Conservation (phyloP, 2,113 vertebrate genomes). For the Aldabrachelys gigantea region DNA sequence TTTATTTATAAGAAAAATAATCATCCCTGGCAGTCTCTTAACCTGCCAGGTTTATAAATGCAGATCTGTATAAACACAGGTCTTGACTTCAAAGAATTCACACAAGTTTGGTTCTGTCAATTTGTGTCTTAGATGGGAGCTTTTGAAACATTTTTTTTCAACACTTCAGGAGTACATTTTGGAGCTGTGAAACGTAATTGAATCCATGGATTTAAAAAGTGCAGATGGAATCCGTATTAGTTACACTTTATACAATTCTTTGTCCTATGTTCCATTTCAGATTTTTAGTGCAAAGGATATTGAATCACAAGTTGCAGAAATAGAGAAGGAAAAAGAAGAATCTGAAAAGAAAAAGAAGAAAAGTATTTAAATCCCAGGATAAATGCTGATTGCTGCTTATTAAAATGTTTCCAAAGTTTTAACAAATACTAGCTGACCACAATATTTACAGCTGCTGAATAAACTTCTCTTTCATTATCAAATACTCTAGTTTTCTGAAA, state of each 20-base stretch:
- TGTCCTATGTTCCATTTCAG: constrained; percentile 53
- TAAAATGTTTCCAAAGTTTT: constrained; percentile 7
- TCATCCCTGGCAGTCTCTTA: not conserved
- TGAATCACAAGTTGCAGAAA: constrained; percentile 83
- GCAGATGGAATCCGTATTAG: not conserved
- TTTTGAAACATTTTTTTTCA: not conserved
- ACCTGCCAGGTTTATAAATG: not conserved
- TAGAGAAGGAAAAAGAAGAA: constrained; percentile 84
- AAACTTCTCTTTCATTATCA: not conserved
- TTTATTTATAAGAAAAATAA: fast-evolving
- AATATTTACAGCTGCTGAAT: not conserved
- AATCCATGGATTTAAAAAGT: not conserved
- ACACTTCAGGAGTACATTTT: not conserved
- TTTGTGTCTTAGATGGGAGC: not conserved
- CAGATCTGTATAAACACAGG: not conserved
- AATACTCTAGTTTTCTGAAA: not conserved
- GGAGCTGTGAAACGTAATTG: not conserved
- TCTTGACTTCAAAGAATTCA: not conserved
- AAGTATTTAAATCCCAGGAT: not conserved
- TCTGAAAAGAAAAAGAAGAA: constrained; percentile 87
- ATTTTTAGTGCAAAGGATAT: constrained; percentile 85
- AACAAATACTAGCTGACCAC: not conserved
- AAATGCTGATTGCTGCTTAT: not conserved
- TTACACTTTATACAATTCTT: not conserved
- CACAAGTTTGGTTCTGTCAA: not conserved